Evolutionary conservation across 64 coral and sea anemone species (phyloP).

Genomic region (Cladopsammia gracilis): DNA sequence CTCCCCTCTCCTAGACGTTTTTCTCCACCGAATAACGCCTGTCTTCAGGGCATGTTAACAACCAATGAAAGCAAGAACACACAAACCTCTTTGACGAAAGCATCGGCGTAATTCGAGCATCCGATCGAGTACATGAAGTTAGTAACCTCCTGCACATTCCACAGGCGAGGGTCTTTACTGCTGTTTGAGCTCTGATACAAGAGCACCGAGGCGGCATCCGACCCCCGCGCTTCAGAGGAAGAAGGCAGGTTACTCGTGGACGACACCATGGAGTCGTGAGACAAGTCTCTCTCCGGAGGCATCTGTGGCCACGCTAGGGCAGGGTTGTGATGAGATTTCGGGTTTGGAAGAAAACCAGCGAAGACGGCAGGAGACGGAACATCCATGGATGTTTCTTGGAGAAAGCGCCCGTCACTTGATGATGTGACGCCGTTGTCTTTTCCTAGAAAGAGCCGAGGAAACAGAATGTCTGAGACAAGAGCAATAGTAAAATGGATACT

Average conservation of each 20-base stretch:
- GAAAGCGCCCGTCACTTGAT: conserved; percentile 84
- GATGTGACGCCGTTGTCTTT: conserved; percentile 95
- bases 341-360: background rate
- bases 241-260: conserved; percentile 90
- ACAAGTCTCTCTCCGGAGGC: conserved; percentile 69
- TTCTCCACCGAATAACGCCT: too few species aligned
- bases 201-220: conserved; percentile 91
- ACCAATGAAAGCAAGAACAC: background rate
- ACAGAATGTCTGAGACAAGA: background rate
- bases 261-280: conserved; percentile 92
- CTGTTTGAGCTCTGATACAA: conserved; percentile 92
- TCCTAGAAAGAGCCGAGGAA: conserved; percentile 9
- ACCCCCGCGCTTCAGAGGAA: conserved; percentile 78
- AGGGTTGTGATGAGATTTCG: background rate
- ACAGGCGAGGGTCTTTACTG: conserved; percentile 88
- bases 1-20: too few species aligned
- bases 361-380: background rate
- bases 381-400: background rate
- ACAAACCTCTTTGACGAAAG: conserved; percentile 91
- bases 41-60: too few species aligned
- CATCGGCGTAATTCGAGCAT: conserved; percentile 94
- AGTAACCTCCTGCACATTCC: conserved; percentile 94
- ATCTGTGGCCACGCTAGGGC: conserved; percentile 15
- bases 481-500: too few species aligned
- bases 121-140: conserved; percentile 94